phyloP scores from a whole-genome alignment of 2,888 invertebrate species.

The Cephus nigrinus region DNA sequence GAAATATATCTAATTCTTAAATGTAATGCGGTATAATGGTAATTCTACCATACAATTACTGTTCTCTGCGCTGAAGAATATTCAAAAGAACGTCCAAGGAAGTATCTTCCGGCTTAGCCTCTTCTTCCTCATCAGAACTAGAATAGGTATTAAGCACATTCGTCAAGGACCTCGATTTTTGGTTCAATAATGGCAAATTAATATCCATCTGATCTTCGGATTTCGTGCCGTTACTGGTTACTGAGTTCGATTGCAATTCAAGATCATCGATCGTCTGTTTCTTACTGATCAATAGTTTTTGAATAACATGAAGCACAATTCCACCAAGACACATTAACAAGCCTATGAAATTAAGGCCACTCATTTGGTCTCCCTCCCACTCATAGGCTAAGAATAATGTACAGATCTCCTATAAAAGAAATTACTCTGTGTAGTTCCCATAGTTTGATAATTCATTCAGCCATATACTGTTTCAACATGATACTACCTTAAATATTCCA shows the following conservation, averaged over 20 bases:
- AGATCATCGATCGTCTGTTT: conserved; percentile 48
- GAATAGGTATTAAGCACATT: conserved; percentile 60
- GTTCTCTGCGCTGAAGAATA: conserved; percentile 65
- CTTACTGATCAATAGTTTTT: conserved; percentile 70
- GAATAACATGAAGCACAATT: conserved; percentile 84
- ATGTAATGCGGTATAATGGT: neutral
- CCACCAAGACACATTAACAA: conserved; percentile 89
- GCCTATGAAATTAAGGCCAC: conserved; percentile 85
- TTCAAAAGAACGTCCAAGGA: conserved; percentile 68
- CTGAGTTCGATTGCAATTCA: conserved; percentile 55
- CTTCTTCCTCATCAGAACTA: conserved; percentile 58
- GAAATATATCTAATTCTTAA: neutral
- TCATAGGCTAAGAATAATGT: conserved; percentile 89
- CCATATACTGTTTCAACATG: neutral
- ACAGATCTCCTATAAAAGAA: conserved; percentile 84
- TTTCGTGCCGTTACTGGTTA: conserved; percentile 43
- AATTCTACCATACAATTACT: conserved; percentile 16
- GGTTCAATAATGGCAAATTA: conserved; percentile 55
- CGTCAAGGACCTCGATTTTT: conserved; percentile 61
- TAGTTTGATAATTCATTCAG: conserved; percentile 5
- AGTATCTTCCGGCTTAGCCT: conserved; percentile 62
- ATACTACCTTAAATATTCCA: conserved; percentile 92
- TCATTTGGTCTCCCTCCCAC: conserved; percentile 88
- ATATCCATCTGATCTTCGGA: conserved; percentile 50
- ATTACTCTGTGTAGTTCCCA: neutral